Evolutionary conservation across 2,113 vertebrate species (phyloP), one percentile per base, ranked within the genome.

Genomic region (Puma concolor): DNA sequence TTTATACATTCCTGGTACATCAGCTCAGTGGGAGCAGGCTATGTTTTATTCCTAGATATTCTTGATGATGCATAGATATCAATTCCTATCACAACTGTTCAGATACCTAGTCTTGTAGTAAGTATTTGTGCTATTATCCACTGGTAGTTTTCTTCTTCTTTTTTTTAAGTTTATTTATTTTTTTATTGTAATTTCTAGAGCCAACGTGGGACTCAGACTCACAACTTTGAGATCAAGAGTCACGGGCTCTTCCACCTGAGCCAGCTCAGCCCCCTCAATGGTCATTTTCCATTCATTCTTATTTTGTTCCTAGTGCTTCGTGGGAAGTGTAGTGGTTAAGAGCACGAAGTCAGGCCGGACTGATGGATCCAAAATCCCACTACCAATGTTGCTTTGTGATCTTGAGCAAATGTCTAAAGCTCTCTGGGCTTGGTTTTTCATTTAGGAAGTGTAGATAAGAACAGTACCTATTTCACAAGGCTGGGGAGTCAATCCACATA

Each of bases 21-120:
- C 25, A 52, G 27, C 44, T 87, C 85, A 97, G 3, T 16, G 13
- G 82, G 87, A 88, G 27, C 8, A 23, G n/a, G 16, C 21, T 41
- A 21, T 74, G 5, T 80, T 93, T 91, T 63, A 88, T 95, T 95
- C 88, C 71, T 48, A 85, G 36, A 36, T 64, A 81, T 48, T 94
- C 36, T 77, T 64, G 27, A 5, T 63, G 29, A 69, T 54, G 10
- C 15, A 4, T 33, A 67, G 36, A 52, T 4, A 17, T 52, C n/a
- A 21, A 50, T 57, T 72, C 21, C 72, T 57, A 48, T 74, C 52
- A 74, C 50, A 33, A 21, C 12, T 48, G 3, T 21, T 88, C 79
- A 69, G 66, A 50, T 29, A 82, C 10, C 67, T 48, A 50, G 74
- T 52, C 54, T 74, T 91, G 2, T 7, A 52, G 21, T 67, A 48